phyloP scores from a whole-genome alignment of 2,888 invertebrate genomes.

The Leucophora obtusa region DNA sequence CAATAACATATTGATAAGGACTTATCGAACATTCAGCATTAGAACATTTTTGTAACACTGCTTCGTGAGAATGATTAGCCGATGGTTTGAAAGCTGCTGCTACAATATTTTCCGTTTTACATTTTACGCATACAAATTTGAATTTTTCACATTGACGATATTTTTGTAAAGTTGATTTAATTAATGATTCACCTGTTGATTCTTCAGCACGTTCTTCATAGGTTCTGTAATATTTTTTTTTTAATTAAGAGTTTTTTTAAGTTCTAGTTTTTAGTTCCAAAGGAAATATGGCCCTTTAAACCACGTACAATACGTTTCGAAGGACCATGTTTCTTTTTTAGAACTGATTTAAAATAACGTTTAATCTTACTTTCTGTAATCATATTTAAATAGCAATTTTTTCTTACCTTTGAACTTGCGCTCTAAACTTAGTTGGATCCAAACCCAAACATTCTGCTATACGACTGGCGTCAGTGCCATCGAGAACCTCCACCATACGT shows the following conservation, averaged over 20 bases:
- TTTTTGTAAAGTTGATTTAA: constrained; percentile 78
- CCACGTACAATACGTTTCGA: too few relatives aligned
- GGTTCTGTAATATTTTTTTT: constrained; percentile 40
- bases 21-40: constrained; percentile 84
- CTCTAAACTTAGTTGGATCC: constrained; percentile 80
- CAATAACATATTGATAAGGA: constrained; percentile 84
- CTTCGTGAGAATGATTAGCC: constrained; percentile 74
- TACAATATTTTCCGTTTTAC: constrained; percentile 81
- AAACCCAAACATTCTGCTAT: constrained; percentile 94
- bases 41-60: constrained; percentile 83
- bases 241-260: background rate
- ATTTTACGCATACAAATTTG: constrained; percentile 82
- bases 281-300: too few relatives aligned
- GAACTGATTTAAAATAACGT: too few relatives aligned
- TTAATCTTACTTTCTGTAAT: too few relatives aligned
- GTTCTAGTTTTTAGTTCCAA: too few relatives aligned
- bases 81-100: constrained; percentile 80
- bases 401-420: constrained; percentile 75
- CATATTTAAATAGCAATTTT: too few relatives aligned
- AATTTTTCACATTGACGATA: constrained; percentile 83
- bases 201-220: constrained; percentile 72
- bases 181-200: constrained; percentile 75
- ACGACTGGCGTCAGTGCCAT: constrained; percentile 92
- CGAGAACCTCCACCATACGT: constrained; percentile 96
- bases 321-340: too few relatives aligned